These are phyloP conservation scores for Acanthopleura granulata DNA, from an alignment of 2,888 invertebrate genomes.

Conservation along the genomic window DNA sequence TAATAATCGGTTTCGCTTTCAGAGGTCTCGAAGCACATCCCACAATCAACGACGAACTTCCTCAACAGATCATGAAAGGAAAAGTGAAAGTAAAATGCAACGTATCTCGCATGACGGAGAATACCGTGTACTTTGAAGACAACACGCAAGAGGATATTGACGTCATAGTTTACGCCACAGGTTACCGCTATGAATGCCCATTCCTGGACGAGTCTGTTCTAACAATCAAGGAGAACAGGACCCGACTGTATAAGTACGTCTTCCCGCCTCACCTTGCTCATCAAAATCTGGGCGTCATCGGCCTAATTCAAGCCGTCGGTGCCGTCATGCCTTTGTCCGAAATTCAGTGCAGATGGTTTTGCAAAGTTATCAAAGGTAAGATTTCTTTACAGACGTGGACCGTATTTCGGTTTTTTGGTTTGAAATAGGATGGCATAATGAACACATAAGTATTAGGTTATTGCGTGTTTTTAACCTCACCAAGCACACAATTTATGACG, in stretches of 20 bases:
- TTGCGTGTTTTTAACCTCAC: too few species aligned
- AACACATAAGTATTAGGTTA: too few species aligned
- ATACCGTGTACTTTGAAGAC: slow-evolving; percentile 60
- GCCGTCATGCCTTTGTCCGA: slow-evolving; percentile 70
- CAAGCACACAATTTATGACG: too few species aligned
- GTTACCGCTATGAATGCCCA: slow-evolving; percentile 68
- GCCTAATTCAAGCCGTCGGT: slow-evolving; percentile 70
- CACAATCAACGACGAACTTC: slow-evolving; percentile 71
- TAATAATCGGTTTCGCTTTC: slow-evolving; percentile 20
- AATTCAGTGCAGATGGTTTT: slow-evolving; percentile 67
- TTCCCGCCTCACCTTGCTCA: slow-evolving; percentile 65
- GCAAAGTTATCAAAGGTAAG: slow-evolving; percentile 55
- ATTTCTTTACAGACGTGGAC: too few species aligned
- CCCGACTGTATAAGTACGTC: slow-evolving; percentile 68
- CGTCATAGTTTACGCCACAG: slow-evolving; percentile 69
- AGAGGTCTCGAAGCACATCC: slow-evolving; percentile 64
- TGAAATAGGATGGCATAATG: too few species aligned
- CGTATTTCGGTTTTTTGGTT: too few species aligned
- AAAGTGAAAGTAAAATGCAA: slow-evolving; percentile 62
- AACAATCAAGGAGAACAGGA: slow-evolving; percentile 59
- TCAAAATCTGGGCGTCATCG: slow-evolving; percentile 64
- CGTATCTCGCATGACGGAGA: slow-evolving; percentile 52
- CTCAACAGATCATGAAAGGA: slow-evolving; percentile 69
- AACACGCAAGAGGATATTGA: slow-evolving; percentile 57
- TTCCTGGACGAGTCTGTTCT: slow-evolving; percentile 55